These are phyloP conservation scores for Trachythela sp. DNA, from an alignment of 64 coral and sea anemone genomes.

Conservation along the genomic window DNA sequence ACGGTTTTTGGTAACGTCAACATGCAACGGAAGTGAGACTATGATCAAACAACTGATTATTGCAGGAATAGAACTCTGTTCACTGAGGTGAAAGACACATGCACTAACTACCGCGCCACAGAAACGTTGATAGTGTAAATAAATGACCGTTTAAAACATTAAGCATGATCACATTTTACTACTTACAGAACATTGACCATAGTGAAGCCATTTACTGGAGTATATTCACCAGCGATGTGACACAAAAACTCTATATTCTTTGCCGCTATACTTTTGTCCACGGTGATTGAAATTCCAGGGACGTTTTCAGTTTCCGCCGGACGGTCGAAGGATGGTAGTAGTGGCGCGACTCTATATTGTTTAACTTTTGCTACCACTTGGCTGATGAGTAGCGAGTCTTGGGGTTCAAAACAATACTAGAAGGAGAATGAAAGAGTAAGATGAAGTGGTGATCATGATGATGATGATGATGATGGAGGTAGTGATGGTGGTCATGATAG, in stretches of 20 bases:
- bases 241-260: background rate
- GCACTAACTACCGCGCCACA: too few relatives aligned
- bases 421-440: background rate
- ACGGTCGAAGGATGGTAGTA: background rate
- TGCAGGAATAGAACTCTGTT: background rate
- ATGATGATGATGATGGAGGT: background rate
- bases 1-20: background rate
- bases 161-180: background rate
- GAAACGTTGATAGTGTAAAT: too few relatives aligned
- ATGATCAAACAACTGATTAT: too few relatives aligned
- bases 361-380: background rate
- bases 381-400: background rate
- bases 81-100: too few relatives aligned
- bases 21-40: too few relatives aligned
- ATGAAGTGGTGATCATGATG: background rate
- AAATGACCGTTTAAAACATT: too few relatives aligned
- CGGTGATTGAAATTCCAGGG: background rate
- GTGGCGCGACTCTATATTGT: background rate
- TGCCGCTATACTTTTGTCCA: background rate
- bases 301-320: background rate
- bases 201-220: background rate
- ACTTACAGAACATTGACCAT: background rate
- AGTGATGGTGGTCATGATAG: background rate
- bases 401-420: slow-evolving; percentile 13
- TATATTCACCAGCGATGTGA: background rate